Evolutionary conservation across 2,113 vertebrate species (phyloP), one percentile per base, ranked within the genome.

Genomic region (Heterocephalus glaber): DNA sequence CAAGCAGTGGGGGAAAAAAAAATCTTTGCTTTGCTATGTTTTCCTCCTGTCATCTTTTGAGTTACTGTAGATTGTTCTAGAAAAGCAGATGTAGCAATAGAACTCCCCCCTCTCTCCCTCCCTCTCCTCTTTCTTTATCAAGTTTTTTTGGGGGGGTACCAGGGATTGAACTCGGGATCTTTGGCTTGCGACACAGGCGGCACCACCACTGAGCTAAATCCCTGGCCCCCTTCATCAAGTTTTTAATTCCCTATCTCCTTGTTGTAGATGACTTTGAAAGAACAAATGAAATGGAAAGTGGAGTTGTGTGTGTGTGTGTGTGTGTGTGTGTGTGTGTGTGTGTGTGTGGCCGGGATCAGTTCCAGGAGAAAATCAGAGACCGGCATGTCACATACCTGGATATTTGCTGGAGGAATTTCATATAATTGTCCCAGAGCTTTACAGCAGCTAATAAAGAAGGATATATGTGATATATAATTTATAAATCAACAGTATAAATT

Each of bases 1-100:
- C 14, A 91, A 72, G 38, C 60, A 26, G 20, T 30, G 44, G 17
- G 47, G 24, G 26, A 11, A 65, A 11, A 65, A 81, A 68, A 89
- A 82, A 87, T 63, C 65, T 86, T 96, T 24, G 61, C 80, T 70
- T 68, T 91, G 14, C 65, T 52, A 22, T 94, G 49, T 77, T 84
- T 94, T 74, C 13, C 41, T 54, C 38, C 41, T 2, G 13, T 47
- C 38, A 35, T 16, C 33, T 82, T 86, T 89, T 52, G 38, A 96
- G 52, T 95, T 85, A 90, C 20, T 74, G 3, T 41, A 83, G 86
- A 68, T 80, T 84, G n/a, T 80, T 97, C 66, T 70, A 77, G 56
- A 84, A 94, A 94, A 84, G 76, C 44, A 92, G 56, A 81, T 26
- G 7, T 83, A 95, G 16, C 30, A 47, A 88, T 26, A 82, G 95